Evolutionary conservation across 2,797 vertebrate genomes (phyloP).

Genomic region (Microctenopoma lineatum): DNA sequence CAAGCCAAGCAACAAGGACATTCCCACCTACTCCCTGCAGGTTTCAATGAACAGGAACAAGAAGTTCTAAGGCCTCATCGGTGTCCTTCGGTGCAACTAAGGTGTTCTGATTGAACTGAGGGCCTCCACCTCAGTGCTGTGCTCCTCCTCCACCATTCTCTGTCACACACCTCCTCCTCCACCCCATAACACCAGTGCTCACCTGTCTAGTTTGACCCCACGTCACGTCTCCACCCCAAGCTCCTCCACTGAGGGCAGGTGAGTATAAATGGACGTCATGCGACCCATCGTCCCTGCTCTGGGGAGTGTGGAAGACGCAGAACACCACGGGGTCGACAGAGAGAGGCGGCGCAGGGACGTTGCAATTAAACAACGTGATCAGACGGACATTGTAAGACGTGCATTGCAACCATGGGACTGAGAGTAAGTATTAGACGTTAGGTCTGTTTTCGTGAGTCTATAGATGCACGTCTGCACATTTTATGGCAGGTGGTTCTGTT

Average conservation of each 20-base stretch:
- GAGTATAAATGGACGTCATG: constrained; percentile 77
- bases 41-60: not conserved
- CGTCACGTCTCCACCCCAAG: not conserved
- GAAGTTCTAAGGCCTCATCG: not conserved
- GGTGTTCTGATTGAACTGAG: not conserved
- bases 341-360: constrained; percentile 67
- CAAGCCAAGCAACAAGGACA: not conserved
- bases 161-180: not conserved
- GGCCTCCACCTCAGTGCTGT: constrained; percentile 17
- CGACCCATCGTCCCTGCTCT: constrained; percentile 69
- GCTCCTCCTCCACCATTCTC: constrained; percentile 9
- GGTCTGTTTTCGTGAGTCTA: not conserved
- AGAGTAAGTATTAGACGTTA: constrained; percentile 79
- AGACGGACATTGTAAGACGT: constrained; percentile 69
- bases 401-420: constrained; percentile 81
- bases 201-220: constrained; percentile 60
- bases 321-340: constrained; percentile 35
- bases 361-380: constrained; percentile 74
- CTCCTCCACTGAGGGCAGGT: constrained; percentile 72
- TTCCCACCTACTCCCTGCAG: not conserved
- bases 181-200: constrained; percentile 29
- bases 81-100: not conserved
- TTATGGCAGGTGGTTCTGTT: constrained; percentile 3
- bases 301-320: constrained; percentile 61
- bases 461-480: no score